Base-by-base conservation (phyloP, 1,140 invertebrate genomes). In the Heliconius hermathena region DNA sequence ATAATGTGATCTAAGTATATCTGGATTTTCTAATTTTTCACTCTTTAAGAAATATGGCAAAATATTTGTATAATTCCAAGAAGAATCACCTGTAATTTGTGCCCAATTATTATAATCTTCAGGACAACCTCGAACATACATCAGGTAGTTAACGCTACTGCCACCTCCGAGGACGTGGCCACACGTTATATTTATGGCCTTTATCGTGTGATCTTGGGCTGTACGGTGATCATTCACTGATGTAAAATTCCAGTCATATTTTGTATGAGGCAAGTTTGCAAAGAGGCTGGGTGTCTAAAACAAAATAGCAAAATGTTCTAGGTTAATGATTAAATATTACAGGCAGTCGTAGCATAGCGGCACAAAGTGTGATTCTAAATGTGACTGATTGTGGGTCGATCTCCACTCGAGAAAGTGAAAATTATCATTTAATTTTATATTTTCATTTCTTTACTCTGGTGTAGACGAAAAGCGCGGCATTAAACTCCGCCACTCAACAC, bases 121-220 rank as follows among this genome's bases (percentile, higher is more conserved):
- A 22, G 76, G 77, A 66, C 33, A 36, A 1, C 85, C 87, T 22
- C 87, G 82, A 20, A 81, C 83, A 72, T 88, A 88, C 20, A 82
- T 38, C 96, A 97, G 95, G 81, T 97, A 98, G 91, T 97, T 97
- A 2, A 97, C 95, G 3, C 97, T 95, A 46, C 96, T 97, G 3
- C 96, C 96, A 0, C 97, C 97, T 0, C 97, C 97, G 1, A 97
- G 85, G 13, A 96, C 96, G 91, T 96, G 97, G 0, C 97, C 97
- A 66, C 96, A 90, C 0, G 96, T 96, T 92, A 96, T 95, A 72
- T 96, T 95, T 82, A 97, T 96, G 0, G 95, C 94, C 0, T 94
- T 94, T 9, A 95, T 95, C 18, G 94, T 95, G 82, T 97, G 85
- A 0, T 95, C 96, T 26, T 96, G 91, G 77, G 96, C 97, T 8